These are phyloP conservation scores for Rhopalosiphum maidis DNA, from an alignment of 1,140 invertebrate genomes.

Conservation along the genomic window DNA sequence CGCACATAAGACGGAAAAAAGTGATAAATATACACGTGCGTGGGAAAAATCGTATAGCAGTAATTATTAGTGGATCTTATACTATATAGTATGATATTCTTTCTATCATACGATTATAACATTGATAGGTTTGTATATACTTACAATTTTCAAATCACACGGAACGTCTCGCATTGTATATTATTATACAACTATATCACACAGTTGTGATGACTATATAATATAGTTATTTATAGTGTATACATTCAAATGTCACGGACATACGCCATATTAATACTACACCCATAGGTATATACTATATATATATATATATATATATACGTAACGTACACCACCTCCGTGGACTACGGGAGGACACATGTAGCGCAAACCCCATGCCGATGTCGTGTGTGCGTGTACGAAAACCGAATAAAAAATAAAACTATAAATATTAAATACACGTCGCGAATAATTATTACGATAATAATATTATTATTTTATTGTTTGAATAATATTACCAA, in stretches of 20 bases:
- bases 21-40: neutral
- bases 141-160: neutral
- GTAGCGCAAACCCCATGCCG: neutral
- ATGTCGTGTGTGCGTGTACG: neutral
- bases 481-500: neutral
- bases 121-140: neutral
- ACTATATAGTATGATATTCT: neutral
- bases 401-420: neutral
- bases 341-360: neutral
- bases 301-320: too few relatives aligned
- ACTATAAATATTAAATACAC: slow-evolving; percentile 16
- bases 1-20: neutral
- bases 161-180: neutral
- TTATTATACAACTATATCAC: neutral
- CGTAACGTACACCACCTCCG: neutral
- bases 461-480: neutral
- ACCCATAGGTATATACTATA: neutral
- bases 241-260: neutral
- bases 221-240: neutral
- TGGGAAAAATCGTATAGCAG: neutral
- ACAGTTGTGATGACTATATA: neutral
- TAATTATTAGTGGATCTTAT: neutral
- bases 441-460: neutral
- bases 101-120: neutral
- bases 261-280: neutral